Percentiles rank a stretch among this genome's conserved stretches.
phyloP scores from a whole-genome alignment of 2,113 vertebrate genomes.

The Rattus rattus region DNA sequence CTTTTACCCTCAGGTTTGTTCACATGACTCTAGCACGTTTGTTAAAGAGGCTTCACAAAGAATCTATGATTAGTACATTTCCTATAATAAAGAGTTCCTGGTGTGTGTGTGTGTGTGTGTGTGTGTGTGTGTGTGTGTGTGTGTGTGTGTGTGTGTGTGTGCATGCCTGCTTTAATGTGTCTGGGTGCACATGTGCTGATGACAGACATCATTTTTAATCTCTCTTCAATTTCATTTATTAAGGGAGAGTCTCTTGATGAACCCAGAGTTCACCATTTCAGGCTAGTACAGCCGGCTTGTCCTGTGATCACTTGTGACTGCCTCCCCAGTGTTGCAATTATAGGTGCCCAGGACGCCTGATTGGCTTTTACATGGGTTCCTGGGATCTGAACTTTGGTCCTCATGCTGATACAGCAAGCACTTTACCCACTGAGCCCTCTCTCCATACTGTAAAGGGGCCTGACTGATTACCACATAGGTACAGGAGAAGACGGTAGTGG shows the following conservation, averaged over 20 bases:
- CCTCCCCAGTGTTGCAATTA: not conserved
- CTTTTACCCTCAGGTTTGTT: not conserved
- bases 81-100: not conserved
- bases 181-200: not conserved
- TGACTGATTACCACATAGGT: not conserved
- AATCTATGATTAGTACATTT: not conserved
- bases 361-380: not conserved
- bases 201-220: not conserved
- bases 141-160: no score
- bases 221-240: not conserved
- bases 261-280: not conserved
- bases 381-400: not conserved
- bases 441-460: not conserved
- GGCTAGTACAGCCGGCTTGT: not conserved
- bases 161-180: no score
- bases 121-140: not conserved
- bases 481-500: not conserved
- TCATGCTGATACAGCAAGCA: not conserved
- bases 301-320: not conserved
- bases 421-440: not conserved
- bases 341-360: no score
- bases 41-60: not conserved
- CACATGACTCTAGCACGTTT: not conserved
- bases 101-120: not conserved
- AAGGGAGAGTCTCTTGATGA: not conserved